Percentiles rank a stretch among this genome's conserved stretches.
phyloP scores from a whole-genome alignment of 2,113 vertebrate genomes.

The Otocyon megalotis region DNA sequence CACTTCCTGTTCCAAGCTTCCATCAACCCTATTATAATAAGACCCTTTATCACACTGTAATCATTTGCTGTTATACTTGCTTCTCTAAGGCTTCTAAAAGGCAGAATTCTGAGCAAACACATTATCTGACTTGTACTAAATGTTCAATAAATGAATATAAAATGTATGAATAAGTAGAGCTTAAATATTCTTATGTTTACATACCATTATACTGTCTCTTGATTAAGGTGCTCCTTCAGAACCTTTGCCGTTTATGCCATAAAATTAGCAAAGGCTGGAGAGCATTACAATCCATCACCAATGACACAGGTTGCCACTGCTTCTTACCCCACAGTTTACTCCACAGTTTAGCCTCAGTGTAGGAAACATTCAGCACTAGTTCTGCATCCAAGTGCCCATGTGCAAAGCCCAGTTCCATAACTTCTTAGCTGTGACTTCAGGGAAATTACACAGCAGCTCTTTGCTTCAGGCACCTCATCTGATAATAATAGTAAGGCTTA shows the following conservation, averaged over 20 bases:
- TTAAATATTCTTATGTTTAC: conserved; percentile 56
- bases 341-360: not conserved
- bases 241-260: not conserved
- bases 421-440: not conserved
- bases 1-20: not conserved
- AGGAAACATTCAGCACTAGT: not conserved
- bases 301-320: not conserved
- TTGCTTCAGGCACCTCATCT: conserved; percentile 9
- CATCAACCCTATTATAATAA: not conserved
- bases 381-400: not conserved
- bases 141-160: conserved; percentile 51
- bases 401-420: not conserved
- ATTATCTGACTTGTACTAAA: conserved; percentile 15
- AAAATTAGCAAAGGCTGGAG: conserved; percentile 40
- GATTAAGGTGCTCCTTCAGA: conserved; percentile 59
- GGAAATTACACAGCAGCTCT: conserved; percentile 23
- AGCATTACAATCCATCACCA: conserved; percentile 11
- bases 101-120: not conserved
- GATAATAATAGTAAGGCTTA: conserved; percentile 59
- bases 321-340: not conserved
- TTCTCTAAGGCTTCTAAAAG: conserved; percentile 37
- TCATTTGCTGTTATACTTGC: conserved; percentile 1
- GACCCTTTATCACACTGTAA: not conserved
- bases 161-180: conserved; percentile 47
- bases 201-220: conserved; percentile 38